Evolutionary conservation across 2,888 invertebrate genomes (phyloP).

Genomic region (Archips xylosteana): DNA sequence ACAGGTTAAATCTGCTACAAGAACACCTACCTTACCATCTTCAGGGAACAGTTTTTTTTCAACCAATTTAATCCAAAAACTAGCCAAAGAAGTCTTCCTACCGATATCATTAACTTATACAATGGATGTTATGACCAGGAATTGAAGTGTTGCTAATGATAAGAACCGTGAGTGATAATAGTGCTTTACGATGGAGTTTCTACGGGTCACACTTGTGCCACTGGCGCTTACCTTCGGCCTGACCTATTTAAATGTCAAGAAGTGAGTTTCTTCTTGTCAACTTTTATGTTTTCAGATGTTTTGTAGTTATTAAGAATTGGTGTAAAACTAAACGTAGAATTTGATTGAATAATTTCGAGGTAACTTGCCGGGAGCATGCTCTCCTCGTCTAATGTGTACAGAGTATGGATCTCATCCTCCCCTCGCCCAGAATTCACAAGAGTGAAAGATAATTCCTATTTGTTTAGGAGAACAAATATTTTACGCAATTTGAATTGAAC

Average conservation of each 20-base stretch:
- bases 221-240: conserved; percentile 69
- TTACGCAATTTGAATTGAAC: too few relatives aligned
- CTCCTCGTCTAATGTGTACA: too few relatives aligned
- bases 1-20: too few relatives aligned
- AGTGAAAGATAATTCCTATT: too few relatives aligned
- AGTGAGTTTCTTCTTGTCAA: conserved; percentile 58
- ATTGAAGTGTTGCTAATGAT: conserved; percentile 33
- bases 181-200: conserved; percentile 64
- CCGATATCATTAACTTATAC: conserved; percentile 16
- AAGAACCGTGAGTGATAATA: conserved; percentile 33
- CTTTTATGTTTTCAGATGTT: background rate
- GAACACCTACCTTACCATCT: background rate
- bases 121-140: conserved; percentile 10
- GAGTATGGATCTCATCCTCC: background rate
- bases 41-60: background rate
- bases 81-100: conserved; percentile 25
- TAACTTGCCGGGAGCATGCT: too few relatives aligned
- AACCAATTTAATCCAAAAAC: background rate
- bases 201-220: conserved; percentile 68
- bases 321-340: background rate
- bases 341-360: background rate
- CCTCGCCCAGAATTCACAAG: background rate
- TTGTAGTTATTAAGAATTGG: background rate
- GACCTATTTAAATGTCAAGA: conserved; percentile 70
- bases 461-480: too few relatives aligned